Evolutionary conservation across 2,888 invertebrate species (phyloP), one percentile per base, ranked within the genome.

Genomic region (Cantharis nigra): DNA sequence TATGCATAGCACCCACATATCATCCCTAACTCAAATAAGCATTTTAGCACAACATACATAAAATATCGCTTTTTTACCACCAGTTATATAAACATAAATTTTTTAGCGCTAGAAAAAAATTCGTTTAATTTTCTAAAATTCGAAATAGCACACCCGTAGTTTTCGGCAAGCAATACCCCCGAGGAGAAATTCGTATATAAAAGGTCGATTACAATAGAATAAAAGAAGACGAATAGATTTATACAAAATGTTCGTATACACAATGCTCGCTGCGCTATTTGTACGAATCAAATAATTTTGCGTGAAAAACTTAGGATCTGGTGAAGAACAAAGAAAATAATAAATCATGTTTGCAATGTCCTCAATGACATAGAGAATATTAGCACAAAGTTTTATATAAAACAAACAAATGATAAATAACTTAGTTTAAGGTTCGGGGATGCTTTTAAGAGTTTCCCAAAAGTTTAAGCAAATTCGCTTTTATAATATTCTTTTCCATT

Each of bases 221-320:
- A 77, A 78, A 78, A 72, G 78, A 78, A 78, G 78, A 78, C 70
- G 63, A 70, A 78, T 75, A 78, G 72, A 78, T 78, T 72, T 49
- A 78, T 71, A 78, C 75, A 78, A 75, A 78, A 75, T 75, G 71
- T 69, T 71, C 62, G 71, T 33, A n/a, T 13, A 67, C 26, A 78
- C 78, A 78, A 78, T 73, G 76, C 78, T 73, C 71, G 69, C 73
- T 73, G 65, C 26, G 78, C 76, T 75, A 74, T 78, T 78, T 78
- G 73, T 78, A 74, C 71, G 78, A 78, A 76, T 75, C 76, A 76
- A 75, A 75, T 78, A 78, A 78, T 73, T 78, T 71, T 14, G 76
- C 26, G 75, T 76, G 75, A 78, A 78, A 78, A 78, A 78, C 70
- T 72, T 78, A 70, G 64, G 73, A 73, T 73, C 65, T 63, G 28